Percentiles rank a stretch among this genome's conserved stretches.
Evolutionary conservation across 2,888 invertebrate genomes (phyloP).

Genomic region (Coronaproctus castanopsis): DNA sequence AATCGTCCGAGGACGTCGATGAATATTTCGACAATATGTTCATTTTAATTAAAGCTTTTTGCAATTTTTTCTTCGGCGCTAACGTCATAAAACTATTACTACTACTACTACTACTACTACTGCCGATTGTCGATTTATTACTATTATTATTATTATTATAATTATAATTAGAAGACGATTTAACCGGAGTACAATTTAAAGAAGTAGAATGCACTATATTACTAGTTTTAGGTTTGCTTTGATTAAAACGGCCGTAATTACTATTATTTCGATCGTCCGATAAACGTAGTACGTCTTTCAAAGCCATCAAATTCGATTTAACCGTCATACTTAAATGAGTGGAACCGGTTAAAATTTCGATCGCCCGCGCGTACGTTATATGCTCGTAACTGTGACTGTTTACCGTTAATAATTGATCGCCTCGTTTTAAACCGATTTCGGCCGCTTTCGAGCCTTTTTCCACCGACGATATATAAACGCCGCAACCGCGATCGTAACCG

Average conservation of each 20-base stretch:
- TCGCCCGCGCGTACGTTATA: constrained; percentile 71
- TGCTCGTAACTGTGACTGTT: constrained; percentile 93
- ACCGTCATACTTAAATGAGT: constrained; percentile 93
- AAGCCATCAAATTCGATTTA: constrained; percentile 74
- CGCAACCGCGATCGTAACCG: constrained; percentile 76
- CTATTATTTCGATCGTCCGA: background rate
- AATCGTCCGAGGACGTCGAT: background rate
- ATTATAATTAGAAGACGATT: too few species aligned
- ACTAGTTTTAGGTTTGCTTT: background rate
- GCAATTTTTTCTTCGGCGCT: constrained; percentile 62
- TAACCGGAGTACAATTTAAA: constrained; percentile 17
- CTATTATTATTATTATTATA: too few species aligned
- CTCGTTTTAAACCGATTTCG: constrained; percentile 85
- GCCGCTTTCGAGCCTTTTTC: constrained; percentile 85
- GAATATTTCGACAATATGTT: constrained; percentile 63
- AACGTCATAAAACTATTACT: constrained; percentile 52
- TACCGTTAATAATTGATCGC: constrained; percentile 94
- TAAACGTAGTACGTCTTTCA: background rate
- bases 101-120: background rate
- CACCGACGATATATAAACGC: constrained; percentile 82
- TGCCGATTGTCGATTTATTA: constrained; percentile 13
- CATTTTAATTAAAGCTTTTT: constrained; percentile 71
- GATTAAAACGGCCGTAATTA: constrained; percentile 11
- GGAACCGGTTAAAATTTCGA: constrained; percentile 79
- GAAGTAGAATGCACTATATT: constrained; percentile 7